A percentile compares a stretch with the other conserved stretches of the same genome.
Evolutionary conservation across 2,797 vertebrate species (phyloP).

Genomic region (Australoheros facetus): DNA sequence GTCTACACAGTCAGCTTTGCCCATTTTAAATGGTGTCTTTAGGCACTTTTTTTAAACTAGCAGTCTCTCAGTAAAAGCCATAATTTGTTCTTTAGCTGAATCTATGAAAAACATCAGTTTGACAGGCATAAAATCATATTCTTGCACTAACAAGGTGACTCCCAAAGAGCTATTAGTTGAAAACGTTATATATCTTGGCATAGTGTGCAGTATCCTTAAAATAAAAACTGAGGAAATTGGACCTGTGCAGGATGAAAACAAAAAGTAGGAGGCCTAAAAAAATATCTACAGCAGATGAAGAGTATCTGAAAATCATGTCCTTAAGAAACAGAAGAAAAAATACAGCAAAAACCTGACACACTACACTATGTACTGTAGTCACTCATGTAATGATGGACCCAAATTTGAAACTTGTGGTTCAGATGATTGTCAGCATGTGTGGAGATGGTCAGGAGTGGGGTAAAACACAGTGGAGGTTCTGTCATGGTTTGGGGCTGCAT

Average conservation of each 20-base stretch:
- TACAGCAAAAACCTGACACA: no score
- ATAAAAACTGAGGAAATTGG: neutral
- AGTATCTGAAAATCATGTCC: neutral
- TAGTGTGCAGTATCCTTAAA: neutral
- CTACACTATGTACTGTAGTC: no score
- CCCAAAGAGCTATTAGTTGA: no score
- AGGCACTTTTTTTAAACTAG: neutral
- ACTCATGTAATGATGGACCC: no score
- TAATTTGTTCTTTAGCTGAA: no score
- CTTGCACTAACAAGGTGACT: no score
- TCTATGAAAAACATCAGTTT: neutral
- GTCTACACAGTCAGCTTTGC: neutral
- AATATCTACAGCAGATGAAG: neutral
- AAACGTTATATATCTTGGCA: no score
- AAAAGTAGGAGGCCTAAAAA: neutral
- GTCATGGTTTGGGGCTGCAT: neutral
- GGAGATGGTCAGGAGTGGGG: neutral
- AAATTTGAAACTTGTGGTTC: neutral
- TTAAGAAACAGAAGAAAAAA: no score
- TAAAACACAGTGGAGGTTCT: neutral
- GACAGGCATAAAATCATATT: neutral
- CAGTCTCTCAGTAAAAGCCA: fast-evolving
- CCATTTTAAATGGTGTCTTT: neutral
- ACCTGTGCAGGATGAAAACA: neutral
- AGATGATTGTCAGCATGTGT: neutral